Conservation (phyloP, 2,888 invertebrate genomes). For the Asteroscopus sphinx region DNA sequence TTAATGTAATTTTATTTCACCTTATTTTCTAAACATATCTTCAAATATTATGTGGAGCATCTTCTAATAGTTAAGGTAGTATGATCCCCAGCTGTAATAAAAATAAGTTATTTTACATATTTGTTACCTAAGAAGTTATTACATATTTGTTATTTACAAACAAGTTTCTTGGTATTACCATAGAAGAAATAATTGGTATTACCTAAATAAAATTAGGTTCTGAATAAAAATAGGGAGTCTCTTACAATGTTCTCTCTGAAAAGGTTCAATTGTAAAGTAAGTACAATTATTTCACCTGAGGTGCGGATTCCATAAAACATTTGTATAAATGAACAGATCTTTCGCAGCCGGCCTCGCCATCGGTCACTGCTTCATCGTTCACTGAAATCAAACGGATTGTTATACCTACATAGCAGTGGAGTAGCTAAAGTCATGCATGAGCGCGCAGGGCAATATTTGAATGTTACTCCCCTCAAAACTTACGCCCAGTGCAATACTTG, state of each 20-base stretch:
- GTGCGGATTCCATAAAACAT: conserved; percentile 76
- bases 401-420: neutral
- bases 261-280: no score
- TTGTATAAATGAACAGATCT: conserved; percentile 73
- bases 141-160: no score
- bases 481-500: no score
- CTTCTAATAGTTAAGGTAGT: conserved; percentile 39
- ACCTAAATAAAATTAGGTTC: no score
- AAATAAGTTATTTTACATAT: conserved; percentile 1
- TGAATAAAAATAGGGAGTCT: no score
- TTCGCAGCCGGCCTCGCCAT: conserved; percentile 81
- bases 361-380: conserved; percentile 73
- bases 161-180: no score
- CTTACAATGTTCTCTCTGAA: no score
- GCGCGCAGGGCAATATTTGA: no score
- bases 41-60: conserved; percentile 57
- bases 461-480: no score
- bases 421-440: no score
- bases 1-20: conserved; percentile 52
- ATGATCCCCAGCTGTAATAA: conserved; percentile 72
- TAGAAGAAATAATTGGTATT: no score
- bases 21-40: neutral
- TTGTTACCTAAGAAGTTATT: no score
- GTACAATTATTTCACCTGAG: conserved; percentile 71
- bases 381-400: conserved; percentile 64